Percentiles rank a stretch among this genome's conserved stretches.
Evolutionary conservation across 2,113 vertebrate species (phyloP).

Genomic region (Pygoscelis adeliae): DNA sequence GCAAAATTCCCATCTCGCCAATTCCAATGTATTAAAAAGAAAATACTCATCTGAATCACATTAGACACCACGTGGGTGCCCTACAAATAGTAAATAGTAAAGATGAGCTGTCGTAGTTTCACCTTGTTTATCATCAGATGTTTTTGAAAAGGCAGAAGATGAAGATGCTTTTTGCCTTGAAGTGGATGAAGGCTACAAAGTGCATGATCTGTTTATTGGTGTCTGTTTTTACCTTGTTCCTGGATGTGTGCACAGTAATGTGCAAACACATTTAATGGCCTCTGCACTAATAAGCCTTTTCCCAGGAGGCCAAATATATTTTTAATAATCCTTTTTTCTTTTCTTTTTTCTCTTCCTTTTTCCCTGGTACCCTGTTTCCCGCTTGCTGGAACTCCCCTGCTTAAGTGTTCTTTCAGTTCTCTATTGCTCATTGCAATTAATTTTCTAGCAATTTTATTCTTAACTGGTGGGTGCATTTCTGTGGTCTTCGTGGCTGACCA

Average conservation of each 20-base stretch:
- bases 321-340: background rate
- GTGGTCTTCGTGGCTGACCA: background rate
- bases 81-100: background rate
- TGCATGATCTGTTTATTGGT: background rate
- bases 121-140: background rate
- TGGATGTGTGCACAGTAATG: background rate
- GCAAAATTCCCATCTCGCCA: slow-evolving; percentile 23
- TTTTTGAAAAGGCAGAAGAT: slow-evolving; percentile 2
- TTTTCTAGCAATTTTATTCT: background rate
- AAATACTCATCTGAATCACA: slow-evolving; percentile 35
- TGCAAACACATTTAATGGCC: background rate
- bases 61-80: slow-evolving; percentile 1
- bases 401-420: background rate
- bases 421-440: background rate
- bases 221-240: background rate
- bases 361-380: background rate
- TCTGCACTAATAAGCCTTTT: background rate
- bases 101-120: background rate
- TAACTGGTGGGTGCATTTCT: background rate
- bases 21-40: slow-evolving; percentile 19
- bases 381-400: background rate
- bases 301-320: background rate
- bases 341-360: background rate
- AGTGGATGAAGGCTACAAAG: background rate
- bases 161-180: background rate